Conservation (phyloP, 1,140 invertebrate genomes). For the Gonioctena quinquepunctata region DNA sequence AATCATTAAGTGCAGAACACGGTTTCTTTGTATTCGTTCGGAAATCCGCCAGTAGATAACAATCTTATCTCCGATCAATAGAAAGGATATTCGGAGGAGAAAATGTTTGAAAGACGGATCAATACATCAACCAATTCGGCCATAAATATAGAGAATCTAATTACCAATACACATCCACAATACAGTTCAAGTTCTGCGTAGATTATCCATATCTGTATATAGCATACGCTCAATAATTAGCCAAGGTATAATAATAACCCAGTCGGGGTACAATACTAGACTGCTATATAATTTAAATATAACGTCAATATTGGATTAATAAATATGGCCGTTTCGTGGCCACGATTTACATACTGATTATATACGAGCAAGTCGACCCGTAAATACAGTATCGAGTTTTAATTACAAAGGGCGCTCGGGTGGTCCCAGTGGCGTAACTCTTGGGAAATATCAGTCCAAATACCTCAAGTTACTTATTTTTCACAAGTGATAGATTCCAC, state of each 20-base stretch:
- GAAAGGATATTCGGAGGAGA: background rate
- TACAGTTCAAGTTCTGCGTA: background rate
- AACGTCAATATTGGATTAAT: conserved; percentile 52
- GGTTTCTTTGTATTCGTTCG: no score
- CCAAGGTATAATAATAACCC: conserved; percentile 6
- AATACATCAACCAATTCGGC: background rate
- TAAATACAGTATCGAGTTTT: conserved; percentile 33
- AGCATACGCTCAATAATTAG: conserved; percentile 5
- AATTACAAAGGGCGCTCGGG: conserved; percentile 49
- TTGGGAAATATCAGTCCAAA: no score
- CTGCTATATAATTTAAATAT: conserved; percentile 47
- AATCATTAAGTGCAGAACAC: no score
- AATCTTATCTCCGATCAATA: background rate
- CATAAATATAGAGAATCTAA: background rate
- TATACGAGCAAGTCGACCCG: conserved; percentile 30
- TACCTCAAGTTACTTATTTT: no score
- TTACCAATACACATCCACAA: background rate
- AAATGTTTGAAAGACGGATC: background rate
- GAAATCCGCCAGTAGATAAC: no score
- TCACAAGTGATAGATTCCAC: no score
- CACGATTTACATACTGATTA: conserved; percentile 53
- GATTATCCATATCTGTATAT: background rate
- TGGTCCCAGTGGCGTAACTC: conserved; percentile 30
- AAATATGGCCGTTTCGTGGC: conserved; percentile 46
- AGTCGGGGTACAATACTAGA: conserved; percentile 25